phyloP scores from a whole-genome alignment of 2,888 invertebrate genomes.

The Euproctis similis region DNA sequence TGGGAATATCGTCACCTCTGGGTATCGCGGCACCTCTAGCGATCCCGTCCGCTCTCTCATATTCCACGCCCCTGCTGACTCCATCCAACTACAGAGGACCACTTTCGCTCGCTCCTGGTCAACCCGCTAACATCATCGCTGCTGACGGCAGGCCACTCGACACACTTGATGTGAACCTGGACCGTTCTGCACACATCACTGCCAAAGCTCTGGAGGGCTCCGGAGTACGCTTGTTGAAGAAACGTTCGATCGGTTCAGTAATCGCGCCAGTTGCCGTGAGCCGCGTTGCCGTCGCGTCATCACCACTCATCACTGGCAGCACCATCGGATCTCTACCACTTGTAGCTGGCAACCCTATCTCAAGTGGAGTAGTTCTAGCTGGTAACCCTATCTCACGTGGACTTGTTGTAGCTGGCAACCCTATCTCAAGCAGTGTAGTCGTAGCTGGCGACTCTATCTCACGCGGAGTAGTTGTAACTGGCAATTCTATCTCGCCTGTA shows the following conservation, averaged over 20 bases:
- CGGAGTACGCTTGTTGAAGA: background rate
- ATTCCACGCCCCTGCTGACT: constrained; percentile 2
- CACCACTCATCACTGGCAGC: background rate
- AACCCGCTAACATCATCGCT: constrained; percentile 58
- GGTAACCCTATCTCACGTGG: too few species aligned
- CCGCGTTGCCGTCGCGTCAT: background rate
- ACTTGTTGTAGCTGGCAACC: too few species aligned
- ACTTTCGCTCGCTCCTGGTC: constrained; percentile 59
- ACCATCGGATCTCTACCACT: too few species aligned
- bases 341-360: too few species aligned
- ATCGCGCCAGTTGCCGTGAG: background rate
- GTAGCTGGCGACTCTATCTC: too few species aligned
- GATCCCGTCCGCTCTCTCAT: constrained; percentile 20
- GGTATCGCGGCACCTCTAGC: constrained; percentile 13
- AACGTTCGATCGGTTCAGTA: background rate
- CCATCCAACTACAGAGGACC: constrained; percentile 51
- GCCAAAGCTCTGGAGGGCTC: constrained; percentile 42
- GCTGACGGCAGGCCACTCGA: constrained; percentile 63
- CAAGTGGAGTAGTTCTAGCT: too few species aligned
- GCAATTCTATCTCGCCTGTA: too few species aligned
- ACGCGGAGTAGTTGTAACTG: too few species aligned
- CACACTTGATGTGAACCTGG: constrained; percentile 62
- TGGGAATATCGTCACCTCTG: too few species aligned
- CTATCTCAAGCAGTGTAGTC: too few species aligned
- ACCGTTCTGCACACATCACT: constrained; percentile 57